Percentiles rank a stretch among this genome's conserved stretches.
These are phyloP conservation scores for Pogona vitticeps DNA, from an alignment of 2,113 vertebrate genomes.

Conservation along the genomic window DNA sequence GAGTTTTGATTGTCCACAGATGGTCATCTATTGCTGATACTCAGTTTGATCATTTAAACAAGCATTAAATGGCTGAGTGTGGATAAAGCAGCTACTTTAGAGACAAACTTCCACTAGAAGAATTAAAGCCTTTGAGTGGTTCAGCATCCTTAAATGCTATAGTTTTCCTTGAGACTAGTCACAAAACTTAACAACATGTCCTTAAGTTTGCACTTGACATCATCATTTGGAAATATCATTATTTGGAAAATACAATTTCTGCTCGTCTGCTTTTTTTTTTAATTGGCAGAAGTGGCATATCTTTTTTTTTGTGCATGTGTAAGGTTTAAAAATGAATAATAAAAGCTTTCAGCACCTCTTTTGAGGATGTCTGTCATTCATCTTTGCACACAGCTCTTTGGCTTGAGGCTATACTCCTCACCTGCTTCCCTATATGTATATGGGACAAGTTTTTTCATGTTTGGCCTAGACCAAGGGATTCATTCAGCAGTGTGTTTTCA, in stretches of 20 bases:
- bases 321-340: slow-evolving; percentile 16
- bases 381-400: neutral
- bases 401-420: neutral
- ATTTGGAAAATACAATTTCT: neutral
- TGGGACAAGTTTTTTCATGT: slow-evolving; percentile 27
- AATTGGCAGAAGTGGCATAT: fast-evolving
- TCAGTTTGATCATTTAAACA: too few species aligned
- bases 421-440: slow-evolving; percentile 20
- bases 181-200: neutral
- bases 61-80: neutral
- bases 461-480: slow-evolving; percentile 20
- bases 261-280: neutral
- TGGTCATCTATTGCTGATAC: too few species aligned
- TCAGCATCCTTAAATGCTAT: neutral
- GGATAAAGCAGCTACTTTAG: neutral
- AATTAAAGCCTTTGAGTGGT: neutral
- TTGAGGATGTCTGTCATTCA: neutral
- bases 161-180: neutral
- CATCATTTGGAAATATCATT: too few species aligned
- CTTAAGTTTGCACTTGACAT: neutral
- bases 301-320: slow-evolving; percentile 10
- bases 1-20: neutral
- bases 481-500: neutral
- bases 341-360: neutral
- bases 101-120: neutral